Base-by-base conservation (phyloP, 2,113 vertebrate genomes). In the Baryphthengus martii region DNA sequence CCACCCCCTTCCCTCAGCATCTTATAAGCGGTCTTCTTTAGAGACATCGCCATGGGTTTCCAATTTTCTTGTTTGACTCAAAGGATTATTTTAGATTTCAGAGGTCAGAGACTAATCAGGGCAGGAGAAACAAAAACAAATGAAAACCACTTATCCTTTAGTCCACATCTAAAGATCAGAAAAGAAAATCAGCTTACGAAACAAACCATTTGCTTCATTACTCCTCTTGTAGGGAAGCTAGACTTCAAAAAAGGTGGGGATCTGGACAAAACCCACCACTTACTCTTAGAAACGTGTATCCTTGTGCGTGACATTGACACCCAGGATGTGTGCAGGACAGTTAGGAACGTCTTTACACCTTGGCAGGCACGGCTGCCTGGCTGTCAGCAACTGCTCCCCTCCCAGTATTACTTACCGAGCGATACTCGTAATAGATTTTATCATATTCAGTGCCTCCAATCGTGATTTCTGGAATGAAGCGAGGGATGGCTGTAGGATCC, bases 401-500 rank as follows among this genome's bases (percentile, higher is more conserved):
- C 35, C 74, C 42, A 33, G 37, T 3, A 10, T 31, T n/a, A 97
- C 99, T 82, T 85, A 99, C 99, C 94, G 92, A 93, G 86, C 11
- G 96, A 79, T 97, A 99, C 15, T 97, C 96, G 0, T 94, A 97
- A 59, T 96, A 98, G 88, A 95, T 29, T 5, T 94, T 95, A 58
- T 98, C 98, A 5, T 45, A 98, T 24, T 99, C 98, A 3, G 62
- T 88, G 23, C 98, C 98, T 1, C 99, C 98, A 1, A 99, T 82
- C 6, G 99, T 99, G 88, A 99, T 42, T 91, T 99, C 99, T 0
- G 99, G 99, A 63, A 99, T 79, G 61, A 98, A 99, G 47, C 16
- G 16, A 1, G 99, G 98, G 67, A 99, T 71, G 66, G 96, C 75
- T 2, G 94, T 95, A 45, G 98, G 79, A 4, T 86, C 76, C 29